A percentile compares a stretch with the other conserved stretches of the same genome.
Conservation (phyloP, 2,888 invertebrate species). For the Drosophila silvestris region DNA sequence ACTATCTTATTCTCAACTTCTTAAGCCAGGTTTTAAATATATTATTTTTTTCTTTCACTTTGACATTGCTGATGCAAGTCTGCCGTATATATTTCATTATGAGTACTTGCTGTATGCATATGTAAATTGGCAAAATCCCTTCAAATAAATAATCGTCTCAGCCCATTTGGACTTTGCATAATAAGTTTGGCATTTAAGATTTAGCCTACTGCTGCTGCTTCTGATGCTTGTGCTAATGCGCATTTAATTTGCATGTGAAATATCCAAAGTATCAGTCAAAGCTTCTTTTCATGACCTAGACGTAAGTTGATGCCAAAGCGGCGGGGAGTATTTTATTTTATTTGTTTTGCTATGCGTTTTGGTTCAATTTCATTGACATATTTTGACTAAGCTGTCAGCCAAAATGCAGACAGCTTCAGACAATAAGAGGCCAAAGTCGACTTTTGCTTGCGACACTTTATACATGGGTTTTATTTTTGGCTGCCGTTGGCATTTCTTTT, state of each 20-base stretch:
- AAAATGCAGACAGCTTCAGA: slow-evolving; percentile 60
- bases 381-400: slow-evolving; percentile 74
- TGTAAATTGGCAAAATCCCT: slow-evolving; percentile 60
- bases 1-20: background rate
- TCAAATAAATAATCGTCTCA: slow-evolving; percentile 45
- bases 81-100: slow-evolving; percentile 12
- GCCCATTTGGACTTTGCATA: slow-evolving; percentile 70
- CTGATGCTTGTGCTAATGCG: slow-evolving; percentile 57
- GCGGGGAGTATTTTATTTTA: slow-evolving; percentile 40
- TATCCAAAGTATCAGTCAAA: slow-evolving; percentile 44
- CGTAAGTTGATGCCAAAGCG: slow-evolving; percentile 29
- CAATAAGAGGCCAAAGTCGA: slow-evolving; percentile 47
- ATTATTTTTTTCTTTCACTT: background rate
- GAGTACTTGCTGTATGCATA: slow-evolving; percentile 42
- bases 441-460: slow-evolving; percentile 18
- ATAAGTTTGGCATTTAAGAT: slow-evolving; percentile 60
- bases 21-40: background rate
- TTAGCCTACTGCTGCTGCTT: slow-evolving; percentile 22
- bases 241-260: slow-evolving; percentile 72
- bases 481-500: slow-evolving; percentile 32
- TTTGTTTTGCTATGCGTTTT: slow-evolving; percentile 50
- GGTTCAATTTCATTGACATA: slow-evolving; percentile 71
- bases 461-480: slow-evolving; percentile 40
- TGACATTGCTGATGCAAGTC: slow-evolving; percentile 19
- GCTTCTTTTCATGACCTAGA: slow-evolving; percentile 38